Base-by-base conservation (phyloP, 2,113 vertebrate genomes). In the Sphaerodactylus townsendi region DNA sequence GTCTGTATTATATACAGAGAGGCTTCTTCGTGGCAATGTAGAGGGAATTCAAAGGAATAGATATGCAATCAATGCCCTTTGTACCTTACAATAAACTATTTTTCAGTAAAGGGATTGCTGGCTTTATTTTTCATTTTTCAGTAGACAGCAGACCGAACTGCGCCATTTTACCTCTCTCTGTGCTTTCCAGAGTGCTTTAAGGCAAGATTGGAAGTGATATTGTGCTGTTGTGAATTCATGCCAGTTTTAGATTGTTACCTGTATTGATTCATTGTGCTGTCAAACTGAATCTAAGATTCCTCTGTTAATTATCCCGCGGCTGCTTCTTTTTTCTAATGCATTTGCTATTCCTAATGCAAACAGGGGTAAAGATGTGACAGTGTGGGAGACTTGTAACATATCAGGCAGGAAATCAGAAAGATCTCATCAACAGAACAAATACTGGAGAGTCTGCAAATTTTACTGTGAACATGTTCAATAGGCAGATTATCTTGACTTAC, bases 121-220 rank as follows among this genome's bases (percentile, higher is more conserved):
- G 59, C 39, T 66, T 84, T 81, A 90, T 91, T 91, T 92, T 79
- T 86, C 68, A 86, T 79, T 37, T 65, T 30, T 65, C 35, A 81
- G 35, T 19, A 83, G 84, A 0, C 23, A 65, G 75, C 7, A 84
- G 28, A 73, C 5, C 75, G 23, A 28, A 73, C 74, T 89, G 79
- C 19, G 3, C 80, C 79, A 19, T 71, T 76, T 62, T 83, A 39
- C 81, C 82, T 37, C 64, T 85, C 25, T 53, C 71, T 75, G 35
- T 77, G n/a, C 35, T 85, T 33, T 74, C 75, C 17, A 71, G 66
- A 76, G 71, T 82, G 86, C 82, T n/a, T 83, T 9, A 2, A 86
- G 8, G 59, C 62, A 88, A 77, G 35, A 33, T 0, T 7, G 71
- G 78, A 88, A 88, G 83, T 73, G 46, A 46, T 33, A 64, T 25